Evolutionary conservation across 2,888 invertebrate species (phyloP).

Genomic region (Ormia ochracea): DNA sequence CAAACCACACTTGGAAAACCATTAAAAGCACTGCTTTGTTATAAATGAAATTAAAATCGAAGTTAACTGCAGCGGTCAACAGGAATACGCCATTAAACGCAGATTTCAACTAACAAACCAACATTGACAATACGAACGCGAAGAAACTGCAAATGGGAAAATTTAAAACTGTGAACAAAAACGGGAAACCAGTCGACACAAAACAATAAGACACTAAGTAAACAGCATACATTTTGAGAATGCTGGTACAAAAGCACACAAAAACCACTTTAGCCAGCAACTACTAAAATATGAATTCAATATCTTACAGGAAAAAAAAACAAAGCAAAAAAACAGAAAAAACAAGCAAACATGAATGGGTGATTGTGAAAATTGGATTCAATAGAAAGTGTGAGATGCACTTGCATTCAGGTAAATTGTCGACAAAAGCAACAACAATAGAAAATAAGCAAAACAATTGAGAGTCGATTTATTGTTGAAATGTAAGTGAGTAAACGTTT

Average conservation of each 20-base stretch:
- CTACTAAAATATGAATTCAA: conserved; percentile 16
- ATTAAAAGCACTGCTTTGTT: not conserved
- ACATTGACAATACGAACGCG: not conserved
- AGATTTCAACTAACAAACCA: not conserved
- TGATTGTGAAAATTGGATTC: not conserved
- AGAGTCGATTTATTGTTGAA: conserved; percentile 49
- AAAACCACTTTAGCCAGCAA: conserved; percentile 17
- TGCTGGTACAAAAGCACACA: not conserved
- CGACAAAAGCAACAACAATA: not conserved
- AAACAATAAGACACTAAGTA: not conserved
- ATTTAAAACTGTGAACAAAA: not conserved
- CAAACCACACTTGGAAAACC: no score
- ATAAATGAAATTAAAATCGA: not conserved
- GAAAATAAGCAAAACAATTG: conserved; percentile 42
- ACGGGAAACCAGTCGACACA: not conserved
- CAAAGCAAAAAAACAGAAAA: not conserved
- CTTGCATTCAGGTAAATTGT: conserved; percentile 29
- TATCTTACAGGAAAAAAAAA: not conserved
- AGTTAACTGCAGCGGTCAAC: not conserved
- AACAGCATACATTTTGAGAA: not conserved
- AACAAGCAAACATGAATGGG: not conserved
- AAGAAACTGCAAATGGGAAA: not conserved
- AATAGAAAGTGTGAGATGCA: not conserved
- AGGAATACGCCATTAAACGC: not conserved
- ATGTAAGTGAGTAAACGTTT: conserved; percentile 48